These are phyloP conservation scores for Leuctra nigra DNA, from an alignment of 2,888 invertebrate genomes.

Conservation along the genomic window DNA sequence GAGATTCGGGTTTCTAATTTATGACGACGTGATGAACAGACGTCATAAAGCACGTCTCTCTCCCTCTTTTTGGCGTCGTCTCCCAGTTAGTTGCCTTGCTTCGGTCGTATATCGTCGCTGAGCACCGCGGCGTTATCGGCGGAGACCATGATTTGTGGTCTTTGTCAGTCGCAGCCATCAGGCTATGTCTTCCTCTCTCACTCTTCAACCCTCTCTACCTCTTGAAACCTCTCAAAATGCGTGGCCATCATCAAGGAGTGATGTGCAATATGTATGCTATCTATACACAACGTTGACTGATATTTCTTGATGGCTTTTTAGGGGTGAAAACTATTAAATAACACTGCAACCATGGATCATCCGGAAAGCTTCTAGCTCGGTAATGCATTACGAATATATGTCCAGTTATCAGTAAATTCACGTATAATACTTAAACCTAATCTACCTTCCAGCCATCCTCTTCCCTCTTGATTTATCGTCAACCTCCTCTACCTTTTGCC, in stretches of 20 bases:
- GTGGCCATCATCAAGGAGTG: conserved; percentile 9
- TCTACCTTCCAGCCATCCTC: background rate
- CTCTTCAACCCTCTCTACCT: background rate
- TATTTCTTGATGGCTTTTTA: background rate
- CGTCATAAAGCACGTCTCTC: conserved; percentile 43
- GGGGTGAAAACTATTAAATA: conserved; percentile 8
- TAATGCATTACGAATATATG: background rate
- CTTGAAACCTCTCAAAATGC: conserved; percentile 15
- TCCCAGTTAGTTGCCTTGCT: conserved; percentile 27
- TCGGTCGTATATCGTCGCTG: conserved; percentile 20
- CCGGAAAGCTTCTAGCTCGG: background rate
- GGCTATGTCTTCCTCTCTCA: conserved; percentile 8
- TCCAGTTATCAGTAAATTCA: too few species aligned
- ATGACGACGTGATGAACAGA: conserved; percentile 46
- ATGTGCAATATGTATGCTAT: conserved; percentile 11
- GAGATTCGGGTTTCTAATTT: conserved; percentile 43
- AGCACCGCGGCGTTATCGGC: conserved; percentile 32
- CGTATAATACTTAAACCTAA: too few species aligned
- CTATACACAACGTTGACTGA: conserved; percentile 9
- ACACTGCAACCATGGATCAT: conserved; percentile 5
- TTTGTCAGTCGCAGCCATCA: conserved; percentile 30
- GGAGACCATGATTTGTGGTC: conserved; percentile 32
- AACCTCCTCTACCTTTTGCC: background rate
- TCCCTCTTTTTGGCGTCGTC: conserved; percentile 33
- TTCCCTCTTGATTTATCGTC: background rate